Evolutionary conservation across 2,888 invertebrate genomes (phyloP).

Genomic region (Philereme vetulata): DNA sequence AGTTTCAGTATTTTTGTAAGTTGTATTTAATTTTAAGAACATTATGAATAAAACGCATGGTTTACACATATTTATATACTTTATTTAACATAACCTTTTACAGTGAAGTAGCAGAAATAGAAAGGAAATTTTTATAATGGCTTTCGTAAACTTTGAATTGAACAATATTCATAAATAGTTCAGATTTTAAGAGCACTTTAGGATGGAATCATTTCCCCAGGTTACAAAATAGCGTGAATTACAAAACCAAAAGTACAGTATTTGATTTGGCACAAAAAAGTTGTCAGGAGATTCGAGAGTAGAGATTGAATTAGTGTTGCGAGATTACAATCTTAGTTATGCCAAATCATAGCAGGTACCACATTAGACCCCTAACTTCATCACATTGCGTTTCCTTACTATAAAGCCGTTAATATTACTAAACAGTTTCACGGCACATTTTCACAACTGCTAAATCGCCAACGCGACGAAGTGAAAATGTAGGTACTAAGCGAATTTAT

Average conservation of each 20-base stretch:
- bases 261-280: constrained; percentile 59
- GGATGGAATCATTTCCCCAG: constrained; percentile 78
- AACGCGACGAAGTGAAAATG: constrained; percentile 11
- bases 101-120: constrained; percentile 64
- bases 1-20: neutral
- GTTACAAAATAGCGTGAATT: constrained; percentile 64
- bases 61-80: constrained; percentile 48
- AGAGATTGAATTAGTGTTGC: constrained; percentile 12
- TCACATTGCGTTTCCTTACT: constrained; percentile 78
- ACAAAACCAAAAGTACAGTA: constrained; percentile 57
- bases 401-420: constrained; percentile 45
- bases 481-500: constrained; percentile 20
- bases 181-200: constrained; percentile 81
- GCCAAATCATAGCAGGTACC: constrained; percentile 69
- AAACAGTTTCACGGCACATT: constrained; percentile 37
- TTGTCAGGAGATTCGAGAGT: constrained; percentile 46
- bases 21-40: neutral
- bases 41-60: constrained; percentile 18
- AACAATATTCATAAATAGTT: constrained; percentile 70
- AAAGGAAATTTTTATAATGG: constrained; percentile 48
- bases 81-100: constrained; percentile 73
- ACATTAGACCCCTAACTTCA: constrained; percentile 76
- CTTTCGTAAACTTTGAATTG: constrained; percentile 58
- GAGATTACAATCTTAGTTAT: constrained; percentile 61
- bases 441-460: constrained; percentile 24